Evolutionary conservation across 2,797 vertebrate species (phyloP).

Genomic region (Catharus ustulatus): DNA sequence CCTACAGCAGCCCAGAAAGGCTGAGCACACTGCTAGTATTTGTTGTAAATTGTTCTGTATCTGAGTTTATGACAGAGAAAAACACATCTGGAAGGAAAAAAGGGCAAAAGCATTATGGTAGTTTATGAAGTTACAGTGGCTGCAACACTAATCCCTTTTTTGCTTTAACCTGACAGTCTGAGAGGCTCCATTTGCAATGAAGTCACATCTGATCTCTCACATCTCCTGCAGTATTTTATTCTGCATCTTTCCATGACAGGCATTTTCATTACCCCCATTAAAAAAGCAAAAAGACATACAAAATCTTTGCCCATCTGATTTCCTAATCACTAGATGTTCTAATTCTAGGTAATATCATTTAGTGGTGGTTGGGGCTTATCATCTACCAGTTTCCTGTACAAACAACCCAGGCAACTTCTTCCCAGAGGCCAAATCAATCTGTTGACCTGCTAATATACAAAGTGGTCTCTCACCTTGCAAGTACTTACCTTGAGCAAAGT

Average conservation of each 20-base stretch:
- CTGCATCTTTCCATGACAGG: not conserved
- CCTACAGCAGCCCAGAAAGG: not conserved
- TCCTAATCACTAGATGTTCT: not conserved
- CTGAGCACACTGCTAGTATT: not conserved
- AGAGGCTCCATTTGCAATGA: not conserved
- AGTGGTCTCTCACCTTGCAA: constrained; percentile 73
- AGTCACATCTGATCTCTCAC: not conserved
- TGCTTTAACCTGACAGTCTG: not conserved
- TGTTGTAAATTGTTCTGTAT: not conserved
- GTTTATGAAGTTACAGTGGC: not conserved
- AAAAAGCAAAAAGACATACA: not conserved
- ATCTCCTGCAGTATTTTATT: not conserved
- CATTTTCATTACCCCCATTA: not conserved
- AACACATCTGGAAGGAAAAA: not conserved
- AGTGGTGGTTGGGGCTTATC: not conserved
- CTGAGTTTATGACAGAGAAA: not conserved
- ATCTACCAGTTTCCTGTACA: not conserved
- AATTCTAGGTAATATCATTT: not conserved
- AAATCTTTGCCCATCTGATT: not conserved
- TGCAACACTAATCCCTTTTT: not conserved
- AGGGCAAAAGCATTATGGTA: not conserved
- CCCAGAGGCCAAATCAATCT: constrained; percentile 34
- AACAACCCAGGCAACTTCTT: not conserved
- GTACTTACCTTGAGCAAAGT: not conserved
- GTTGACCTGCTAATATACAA: constrained; percentile 76